Percentiles rank a stretch among this genome's conserved stretches.
These are phyloP conservation scores for Loris lydekkerianus DNA, from an alignment of 2,797 vertebrate genomes.

Conservation along the genomic window DNA sequence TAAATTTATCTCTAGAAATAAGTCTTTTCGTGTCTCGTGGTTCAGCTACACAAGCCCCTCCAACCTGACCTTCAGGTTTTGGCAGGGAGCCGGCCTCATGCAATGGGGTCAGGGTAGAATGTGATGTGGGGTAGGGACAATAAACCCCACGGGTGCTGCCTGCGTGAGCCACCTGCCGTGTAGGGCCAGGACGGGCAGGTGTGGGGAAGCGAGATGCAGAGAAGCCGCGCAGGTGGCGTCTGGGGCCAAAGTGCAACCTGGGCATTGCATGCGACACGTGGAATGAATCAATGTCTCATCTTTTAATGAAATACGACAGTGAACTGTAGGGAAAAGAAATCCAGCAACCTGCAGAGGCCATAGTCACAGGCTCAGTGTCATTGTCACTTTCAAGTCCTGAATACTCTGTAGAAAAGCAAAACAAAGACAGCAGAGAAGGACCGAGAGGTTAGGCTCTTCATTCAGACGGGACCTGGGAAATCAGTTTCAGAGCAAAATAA, in stretches of 20 bases:
- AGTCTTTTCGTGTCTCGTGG: slow-evolving; percentile 1
- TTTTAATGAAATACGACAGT: slow-evolving; percentile 81
- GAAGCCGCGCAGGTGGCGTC: slow-evolving; percentile 82
- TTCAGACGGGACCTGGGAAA: neutral
- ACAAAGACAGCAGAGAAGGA: slow-evolving; percentile 92
- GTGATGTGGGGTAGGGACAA: neutral
- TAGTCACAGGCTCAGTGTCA: slow-evolving; percentile 95
- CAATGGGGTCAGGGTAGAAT: neutral
- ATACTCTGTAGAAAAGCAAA: slow-evolving; percentile 95
- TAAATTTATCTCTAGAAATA: neutral
- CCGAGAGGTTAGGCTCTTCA: slow-evolving; percentile 77
- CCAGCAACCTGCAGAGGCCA: slow-evolving; percentile 97
- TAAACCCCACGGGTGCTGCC: neutral
- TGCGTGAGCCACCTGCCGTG: slow-evolving; percentile 65
- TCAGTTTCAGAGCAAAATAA: neutral
- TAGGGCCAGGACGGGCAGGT: neutral
- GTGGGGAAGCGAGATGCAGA: slow-evolving; percentile 81
- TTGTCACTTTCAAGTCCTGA: slow-evolving; percentile 98
- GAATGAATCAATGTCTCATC: slow-evolving; percentile 85
- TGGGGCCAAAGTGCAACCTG: slow-evolving; percentile 79
- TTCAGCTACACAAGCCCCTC: neutral
- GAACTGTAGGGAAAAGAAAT: slow-evolving; percentile 89
- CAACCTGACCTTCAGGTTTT: neutral
- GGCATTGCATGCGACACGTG: slow-evolving; percentile 87
- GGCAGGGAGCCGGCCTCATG: neutral